Conservation (phyloP, 1,140 invertebrate genomes). For the honey bee (Apis mellifera) region DNA sequence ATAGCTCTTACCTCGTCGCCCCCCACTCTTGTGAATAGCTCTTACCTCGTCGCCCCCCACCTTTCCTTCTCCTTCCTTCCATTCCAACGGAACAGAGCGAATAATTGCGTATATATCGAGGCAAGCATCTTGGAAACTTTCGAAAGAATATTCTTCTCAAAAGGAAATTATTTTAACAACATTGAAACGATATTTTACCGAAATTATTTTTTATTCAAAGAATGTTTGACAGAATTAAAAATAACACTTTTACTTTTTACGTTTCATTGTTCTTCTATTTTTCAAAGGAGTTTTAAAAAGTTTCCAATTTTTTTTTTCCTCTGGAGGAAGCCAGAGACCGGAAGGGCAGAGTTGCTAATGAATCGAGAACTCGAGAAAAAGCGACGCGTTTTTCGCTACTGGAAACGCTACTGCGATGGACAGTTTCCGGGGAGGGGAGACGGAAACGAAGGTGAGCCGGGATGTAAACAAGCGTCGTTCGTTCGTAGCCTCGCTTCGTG, state of each 20-base stretch:
- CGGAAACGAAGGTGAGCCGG: not conserved
- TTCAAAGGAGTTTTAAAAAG: too few relatives aligned
- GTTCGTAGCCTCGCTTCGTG: constrained; percentile 3
- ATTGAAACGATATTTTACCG: too few relatives aligned
- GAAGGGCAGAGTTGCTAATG: not conserved
- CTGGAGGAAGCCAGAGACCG: too few relatives aligned
- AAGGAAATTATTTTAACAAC: too few relatives aligned
- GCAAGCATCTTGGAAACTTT: too few relatives aligned
- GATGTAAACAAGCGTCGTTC: constrained; percentile 39
- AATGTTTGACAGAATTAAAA: not conserved
- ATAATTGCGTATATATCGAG: too few relatives aligned
- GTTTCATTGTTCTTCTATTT: too few relatives aligned
- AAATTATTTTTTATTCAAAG: too few relatives aligned
- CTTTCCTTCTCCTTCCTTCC: not conserved
- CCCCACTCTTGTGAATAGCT: not conserved
- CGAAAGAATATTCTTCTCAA: too few relatives aligned
- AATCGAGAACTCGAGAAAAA: not conserved
- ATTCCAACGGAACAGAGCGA: not conserved
- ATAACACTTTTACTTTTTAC: not conserved
- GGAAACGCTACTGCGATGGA: not conserved
- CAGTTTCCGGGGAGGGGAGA: not conserved
- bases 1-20: not conserved
- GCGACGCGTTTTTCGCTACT: not conserved
- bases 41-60: not conserved
- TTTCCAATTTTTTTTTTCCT: too few relatives aligned